Base-by-base conservation (phyloP, 2,113 vertebrate genomes). In the Cyanistes caeruleus region DNA sequence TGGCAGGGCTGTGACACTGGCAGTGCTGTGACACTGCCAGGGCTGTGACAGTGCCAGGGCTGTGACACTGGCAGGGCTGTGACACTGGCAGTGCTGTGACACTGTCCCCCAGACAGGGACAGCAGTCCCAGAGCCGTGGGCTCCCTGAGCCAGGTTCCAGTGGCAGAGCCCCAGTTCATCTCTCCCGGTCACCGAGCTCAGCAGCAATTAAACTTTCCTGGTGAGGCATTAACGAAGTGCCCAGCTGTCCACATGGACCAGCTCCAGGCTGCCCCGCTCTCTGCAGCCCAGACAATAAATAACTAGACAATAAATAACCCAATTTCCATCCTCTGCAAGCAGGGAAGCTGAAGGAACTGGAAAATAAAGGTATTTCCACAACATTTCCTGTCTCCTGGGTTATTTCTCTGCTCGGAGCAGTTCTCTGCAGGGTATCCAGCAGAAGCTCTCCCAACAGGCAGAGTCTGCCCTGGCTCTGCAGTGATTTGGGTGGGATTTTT, bases 371-470 rank as follows among this genome's bases (percentile, higher is more conserved):
- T 4, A 0, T 31, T 60, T 64, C 33, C 56, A 5, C 18, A 25
- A 41, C 6, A 4, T 64, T 84, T 83, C 44, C 62, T 78, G 33
- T 15, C 77, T 91, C 56, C 81, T 1, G 60, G 37, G 84, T 65
- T 64, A 79, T 69, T 84, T 82, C 79, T 79, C 53, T 75, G 84
- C 94, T 64, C 5, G 0, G 20, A 84, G 93, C 93, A 46, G 62
- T 90, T 85, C 18, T 33, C 77, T 73, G 62, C 93, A 28, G 1
- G 5, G 60, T 20, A 52, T 20, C 82, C 88, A 53, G 14, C 1
- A 13, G 14, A 44, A 41, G 51, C n/a, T 44, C 41, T 94, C 95
- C 89, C 94, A 75, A 60, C 72, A 92, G 93, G 70, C 94, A 44
- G 20, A 4, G 37, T 3, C 83, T 90, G 75, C 46, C 0, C 39